Evolutionary conservation across 2,888 invertebrate genomes (phyloP), one percentile per base, ranked within the genome.

Genomic region (Tuta absoluta): DNA sequence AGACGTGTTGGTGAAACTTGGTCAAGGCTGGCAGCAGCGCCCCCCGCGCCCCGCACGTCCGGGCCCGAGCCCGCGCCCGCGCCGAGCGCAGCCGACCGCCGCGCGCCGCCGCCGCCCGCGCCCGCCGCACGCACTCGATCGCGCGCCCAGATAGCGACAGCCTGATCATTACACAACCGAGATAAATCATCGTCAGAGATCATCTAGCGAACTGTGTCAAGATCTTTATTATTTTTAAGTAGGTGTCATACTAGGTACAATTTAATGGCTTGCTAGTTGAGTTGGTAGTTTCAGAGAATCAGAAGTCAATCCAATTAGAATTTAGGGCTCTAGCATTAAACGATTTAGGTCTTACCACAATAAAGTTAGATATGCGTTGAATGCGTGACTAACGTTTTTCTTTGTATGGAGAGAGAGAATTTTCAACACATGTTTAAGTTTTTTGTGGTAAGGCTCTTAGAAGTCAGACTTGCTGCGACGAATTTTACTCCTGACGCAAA

Each of bases 1-100:
- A 86, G 87, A 87, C 85, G 88, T 89, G 85, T 84, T 87, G 81
- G 86, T 89, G 88, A 91, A 92, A 92, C 91, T 91, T 90, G 91
- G 90, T 91, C 91, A 90, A 90, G 91, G 91, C 88, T 89, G 86
- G 75, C 80, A 74, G 76, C 81, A 75, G 79, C 82, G 78, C 81
- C 68, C 66, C 68, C 71, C 82, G 78, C 81, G 67, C 66, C 68
- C 71, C 69, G 73, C 69, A 61, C 76, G 81, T 78, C 78, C 69
- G 65, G 76, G 81, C 78, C 72, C 72, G 76, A 72, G 76, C 78
- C 69, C 64, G 76, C 81, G 78, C 72, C 72, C 76, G 72, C 75
- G 71, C 76, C 86, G 85, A 85, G 67, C 74, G 72, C 69, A 69
- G 71, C 75, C 89, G 87, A 79, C 69, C 70, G 70, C 87, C 89